Evolutionary conservation across 2,888 invertebrate genomes (phyloP), one percentile per base, ranked within the genome.

Genomic region (Rotaria macrura): DNA sequence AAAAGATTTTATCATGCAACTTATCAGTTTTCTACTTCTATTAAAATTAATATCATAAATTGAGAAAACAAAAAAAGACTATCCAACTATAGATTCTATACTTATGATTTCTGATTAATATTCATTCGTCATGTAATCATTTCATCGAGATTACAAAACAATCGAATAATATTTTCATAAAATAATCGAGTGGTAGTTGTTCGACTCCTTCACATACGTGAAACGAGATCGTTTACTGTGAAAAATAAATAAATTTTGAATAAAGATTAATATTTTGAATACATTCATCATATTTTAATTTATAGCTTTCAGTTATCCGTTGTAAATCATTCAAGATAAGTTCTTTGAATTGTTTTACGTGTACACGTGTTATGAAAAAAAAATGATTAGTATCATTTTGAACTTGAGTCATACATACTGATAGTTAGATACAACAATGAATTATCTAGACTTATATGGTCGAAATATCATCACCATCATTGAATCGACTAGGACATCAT

Each of bases 381-480:
- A 12, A 4, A 14, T 47, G 47, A 4, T 79, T n/a, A 6, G 1
- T 65, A 4, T 65, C 20, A 20, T 79, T n/a, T 29, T 1, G 25
- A 84, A 52, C 10, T 25, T 84, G 25, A 79, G 29, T 84, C 38
- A 55, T 40, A 86, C 12, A 12, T 79, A 84, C 40, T 84, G 65
- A 38, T 55, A 54, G 55, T 86, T 79, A 14, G 85, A 84, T 14
- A 86, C 43, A 54, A 86, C 55, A 29, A 86, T 84, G 5, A 23
- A 84, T 12, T 84, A 79, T 23, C 72, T 20, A 84, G n/a, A 52
- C n/a, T 43, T 52, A 74, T 79, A 84, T 74, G 25, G 84, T 49
- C 10, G 86, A 84, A 74, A 84, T 54, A n/a, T 74, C 79, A 52
- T 86, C 86, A 34, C 84, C 84, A 20, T 54, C n/a, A n/a, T n/a